Evolutionary conservation across 2,888 invertebrate species (phyloP).

Genomic region (Phengaris arion): DNA sequence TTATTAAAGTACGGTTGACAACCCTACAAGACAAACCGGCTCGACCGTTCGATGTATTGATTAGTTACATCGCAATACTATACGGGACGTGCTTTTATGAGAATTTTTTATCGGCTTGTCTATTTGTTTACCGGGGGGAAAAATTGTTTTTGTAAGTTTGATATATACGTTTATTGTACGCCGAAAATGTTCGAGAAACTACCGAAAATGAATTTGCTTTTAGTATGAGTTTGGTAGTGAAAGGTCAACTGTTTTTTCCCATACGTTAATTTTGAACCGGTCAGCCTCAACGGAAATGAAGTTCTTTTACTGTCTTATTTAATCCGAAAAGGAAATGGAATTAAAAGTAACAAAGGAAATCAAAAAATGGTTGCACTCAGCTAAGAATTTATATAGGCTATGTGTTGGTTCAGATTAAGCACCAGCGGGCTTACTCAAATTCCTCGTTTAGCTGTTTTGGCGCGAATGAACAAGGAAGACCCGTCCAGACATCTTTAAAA

Average conservation of each 20-base stretch:
- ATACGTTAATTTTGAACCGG: background rate
- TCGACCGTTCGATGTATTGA: conserved; percentile 61
- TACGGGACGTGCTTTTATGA: conserved; percentile 10
- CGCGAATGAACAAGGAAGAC: too few species aligned
- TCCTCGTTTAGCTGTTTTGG: too few species aligned
- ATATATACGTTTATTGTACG: background rate
- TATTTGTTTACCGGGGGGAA: background rate
- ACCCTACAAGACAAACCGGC: conserved; percentile 50
- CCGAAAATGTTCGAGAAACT: background rate
- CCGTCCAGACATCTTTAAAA: too few species aligned
- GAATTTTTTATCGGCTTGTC: background rate
- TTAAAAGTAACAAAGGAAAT: background rate
- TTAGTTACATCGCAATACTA: conserved; percentile 56
- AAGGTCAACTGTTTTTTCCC: background rate
- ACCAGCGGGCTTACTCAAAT: too few species aligned
- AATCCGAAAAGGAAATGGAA: background rate
- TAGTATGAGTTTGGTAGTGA: background rate
- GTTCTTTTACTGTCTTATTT: background rate
- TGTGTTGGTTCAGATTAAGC: too few species aligned
- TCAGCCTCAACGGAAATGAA: background rate
- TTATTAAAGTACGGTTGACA: conserved; percentile 27
- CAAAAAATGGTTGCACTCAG: background rate
- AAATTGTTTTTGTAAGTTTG: background rate
- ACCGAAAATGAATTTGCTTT: background rate
- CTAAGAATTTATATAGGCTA: too few species aligned